These are phyloP conservation scores for Tanypteryx hageni DNA, from an alignment of 2,888 invertebrate species.

Conservation along the genomic window DNA sequence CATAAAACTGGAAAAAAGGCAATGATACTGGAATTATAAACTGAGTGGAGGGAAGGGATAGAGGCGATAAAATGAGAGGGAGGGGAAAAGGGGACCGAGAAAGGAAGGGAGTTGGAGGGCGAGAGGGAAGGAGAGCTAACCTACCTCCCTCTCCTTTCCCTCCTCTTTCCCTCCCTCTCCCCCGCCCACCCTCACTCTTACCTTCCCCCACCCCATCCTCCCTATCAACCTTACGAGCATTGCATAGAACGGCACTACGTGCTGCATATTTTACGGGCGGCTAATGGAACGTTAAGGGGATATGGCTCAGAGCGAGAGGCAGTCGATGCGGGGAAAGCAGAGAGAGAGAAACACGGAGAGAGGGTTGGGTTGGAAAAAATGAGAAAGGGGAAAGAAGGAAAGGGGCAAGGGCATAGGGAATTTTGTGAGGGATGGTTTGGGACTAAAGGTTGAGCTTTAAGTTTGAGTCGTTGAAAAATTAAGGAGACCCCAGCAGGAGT, in stretches of 20 bases:
- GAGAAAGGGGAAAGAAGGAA: background rate
- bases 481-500: background rate
- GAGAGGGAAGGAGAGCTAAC: background rate
- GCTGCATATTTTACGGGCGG: slow-evolving; percentile 59
- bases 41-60: background rate
- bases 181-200: background rate
- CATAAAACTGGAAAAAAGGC: background rate
- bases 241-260: slow-evolving; percentile 34
- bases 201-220: background rate
- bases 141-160: background rate
- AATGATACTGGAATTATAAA: background rate
- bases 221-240: slow-evolving; percentile 18
- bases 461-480: slow-evolving; percentile 3
- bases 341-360: background rate
- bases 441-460: slow-evolving; percentile 17
- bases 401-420: background rate
- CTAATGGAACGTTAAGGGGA: slow-evolving; percentile 59
- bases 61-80: background rate
- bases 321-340: background rate
- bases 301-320: background rate
- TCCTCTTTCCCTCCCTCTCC: background rate
- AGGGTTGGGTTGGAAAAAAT: background rate
- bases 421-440: background rate
- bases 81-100: background rate
- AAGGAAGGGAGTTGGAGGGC: background rate